phyloP scores from a whole-genome alignment of 2,113 vertebrate genomes.

The Pollachius pollachius region DNA sequence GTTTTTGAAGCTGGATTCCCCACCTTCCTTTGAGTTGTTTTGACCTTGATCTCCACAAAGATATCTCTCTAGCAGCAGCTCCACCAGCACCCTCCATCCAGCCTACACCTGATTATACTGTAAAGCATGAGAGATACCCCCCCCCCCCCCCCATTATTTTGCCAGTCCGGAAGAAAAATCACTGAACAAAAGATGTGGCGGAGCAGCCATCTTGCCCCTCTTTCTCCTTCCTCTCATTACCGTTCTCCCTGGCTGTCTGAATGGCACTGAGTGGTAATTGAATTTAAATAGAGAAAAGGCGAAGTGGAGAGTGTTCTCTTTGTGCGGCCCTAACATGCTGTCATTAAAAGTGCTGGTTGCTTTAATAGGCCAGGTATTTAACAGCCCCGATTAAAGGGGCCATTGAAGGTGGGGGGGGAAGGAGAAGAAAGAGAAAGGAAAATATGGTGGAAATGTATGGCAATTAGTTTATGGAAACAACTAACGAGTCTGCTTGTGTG shows the following conservation, averaged over 20 bases:
- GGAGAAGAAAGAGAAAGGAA: conserved; percentile 28
- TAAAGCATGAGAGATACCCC: background rate
- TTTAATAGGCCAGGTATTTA: conserved; percentile 56
- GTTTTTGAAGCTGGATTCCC: conserved; percentile 71
- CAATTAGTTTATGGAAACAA: conserved; percentile 57
- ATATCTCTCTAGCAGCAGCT: conserved; percentile 31
- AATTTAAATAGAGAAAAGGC: conserved; percentile 69
- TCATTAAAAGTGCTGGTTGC: conserved; percentile 51
- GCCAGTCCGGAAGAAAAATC: conserved; percentile 51
- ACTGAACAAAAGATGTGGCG: conserved; percentile 69
- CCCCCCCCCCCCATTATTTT: conserved; percentile 59
- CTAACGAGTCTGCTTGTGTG: conserved; percentile 3
- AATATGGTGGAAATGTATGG: conserved; percentile 33
- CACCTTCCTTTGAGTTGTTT: conserved; percentile 72
- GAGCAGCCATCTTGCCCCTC: conserved; percentile 22
- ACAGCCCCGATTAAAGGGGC: conserved; percentile 29
- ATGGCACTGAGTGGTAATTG: conserved; percentile 59
- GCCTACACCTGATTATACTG: background rate
- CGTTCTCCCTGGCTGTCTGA: conserved; percentile 59
- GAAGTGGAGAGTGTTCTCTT: conserved; percentile 48
- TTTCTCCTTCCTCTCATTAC: conserved; percentile 47
- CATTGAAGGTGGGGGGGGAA: conserved; percentile 26
- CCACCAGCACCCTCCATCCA: conserved; percentile 11
- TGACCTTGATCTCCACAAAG: conserved; percentile 74
- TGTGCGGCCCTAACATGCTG: conserved; percentile 49